A percentile compares a stretch with the other conserved stretches of the same genome.
These are phyloP conservation scores for Tetramorium alpestre DNA, from an alignment of 1,140 invertebrate species.

Conservation along the genomic window DNA sequence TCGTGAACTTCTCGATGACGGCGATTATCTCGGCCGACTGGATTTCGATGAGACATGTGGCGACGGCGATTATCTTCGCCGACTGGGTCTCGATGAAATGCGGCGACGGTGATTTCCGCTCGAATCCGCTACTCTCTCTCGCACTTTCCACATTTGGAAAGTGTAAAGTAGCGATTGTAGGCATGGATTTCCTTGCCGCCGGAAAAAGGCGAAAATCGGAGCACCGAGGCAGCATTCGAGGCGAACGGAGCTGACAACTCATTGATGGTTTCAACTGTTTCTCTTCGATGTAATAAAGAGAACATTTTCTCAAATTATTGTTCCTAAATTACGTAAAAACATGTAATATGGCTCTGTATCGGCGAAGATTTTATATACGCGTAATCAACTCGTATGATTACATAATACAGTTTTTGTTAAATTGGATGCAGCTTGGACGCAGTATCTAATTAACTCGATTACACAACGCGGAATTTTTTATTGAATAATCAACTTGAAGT, in stretches of 20 bases:
- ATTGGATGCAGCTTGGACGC: background rate
- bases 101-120: background rate
- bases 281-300: background rate
- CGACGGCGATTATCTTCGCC: background rate
- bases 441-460: background rate
- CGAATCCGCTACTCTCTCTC: background rate
- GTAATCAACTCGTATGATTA: background rate
- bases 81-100: background rate
- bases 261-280: too few relatives aligned
- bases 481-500: background rate
- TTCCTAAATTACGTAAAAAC: background rate
- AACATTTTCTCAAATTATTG: background rate
- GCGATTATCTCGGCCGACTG: background rate
- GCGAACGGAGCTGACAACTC: background rate
- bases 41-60: background rate
- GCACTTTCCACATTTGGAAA: constrained; percentile 17
- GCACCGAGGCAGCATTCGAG: background rate
- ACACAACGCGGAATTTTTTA: background rate
- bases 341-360: background rate
- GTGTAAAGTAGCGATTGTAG: background rate
- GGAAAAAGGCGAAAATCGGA: background rate
- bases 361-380: background rate
- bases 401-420: background rate
- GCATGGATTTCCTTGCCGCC: background rate
- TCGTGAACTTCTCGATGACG: background rate